phyloP scores from a whole-genome alignment of 2,888 invertebrate genomes.

The Tuberolachnus salignus region DNA sequence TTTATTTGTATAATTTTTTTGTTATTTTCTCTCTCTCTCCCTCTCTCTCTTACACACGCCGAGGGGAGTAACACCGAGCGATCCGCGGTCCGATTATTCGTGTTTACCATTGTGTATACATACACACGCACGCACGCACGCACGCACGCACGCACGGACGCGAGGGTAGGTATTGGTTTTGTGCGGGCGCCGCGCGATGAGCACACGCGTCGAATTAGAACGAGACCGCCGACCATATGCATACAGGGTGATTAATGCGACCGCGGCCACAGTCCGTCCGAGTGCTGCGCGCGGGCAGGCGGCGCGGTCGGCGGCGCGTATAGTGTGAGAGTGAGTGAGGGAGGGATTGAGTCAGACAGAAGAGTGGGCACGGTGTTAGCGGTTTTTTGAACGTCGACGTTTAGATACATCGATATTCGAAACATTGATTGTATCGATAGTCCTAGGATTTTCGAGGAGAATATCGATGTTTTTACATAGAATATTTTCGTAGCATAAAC shows the following conservation, averaged over 20 bases:
- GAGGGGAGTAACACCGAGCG: not conserved
- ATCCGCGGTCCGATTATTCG: constrained; percentile 1
- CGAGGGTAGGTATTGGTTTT: not conserved
- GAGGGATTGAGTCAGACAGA: too few species aligned
- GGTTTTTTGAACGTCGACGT: too few species aligned
- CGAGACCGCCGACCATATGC: constrained; percentile 38
- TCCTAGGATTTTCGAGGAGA: too few species aligned
- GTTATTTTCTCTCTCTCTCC: not conserved
- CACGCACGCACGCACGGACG: too few species aligned
- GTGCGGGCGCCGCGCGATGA: constrained; percentile 4
- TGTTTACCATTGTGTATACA: constrained; percentile 14
- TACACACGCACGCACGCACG: not conserved
- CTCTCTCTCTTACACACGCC: not conserved
- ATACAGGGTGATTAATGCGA: not conserved
- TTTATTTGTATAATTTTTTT: not conserved
- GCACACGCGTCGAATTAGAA: constrained; percentile 52
- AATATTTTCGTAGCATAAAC: too few species aligned
- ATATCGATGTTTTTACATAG: too few species aligned
- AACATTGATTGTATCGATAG: too few species aligned
- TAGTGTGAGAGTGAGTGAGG: too few species aligned
- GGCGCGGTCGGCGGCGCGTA: not conserved
- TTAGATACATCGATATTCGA: too few species aligned
- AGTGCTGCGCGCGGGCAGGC: too few species aligned
- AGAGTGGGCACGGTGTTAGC: too few species aligned
- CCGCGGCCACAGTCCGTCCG: too few species aligned